Evolutionary conservation across 2,888 invertebrate genomes (phyloP), one percentile per base, ranked within the genome.

Genomic region (Rhamnusium bicolor): DNA sequence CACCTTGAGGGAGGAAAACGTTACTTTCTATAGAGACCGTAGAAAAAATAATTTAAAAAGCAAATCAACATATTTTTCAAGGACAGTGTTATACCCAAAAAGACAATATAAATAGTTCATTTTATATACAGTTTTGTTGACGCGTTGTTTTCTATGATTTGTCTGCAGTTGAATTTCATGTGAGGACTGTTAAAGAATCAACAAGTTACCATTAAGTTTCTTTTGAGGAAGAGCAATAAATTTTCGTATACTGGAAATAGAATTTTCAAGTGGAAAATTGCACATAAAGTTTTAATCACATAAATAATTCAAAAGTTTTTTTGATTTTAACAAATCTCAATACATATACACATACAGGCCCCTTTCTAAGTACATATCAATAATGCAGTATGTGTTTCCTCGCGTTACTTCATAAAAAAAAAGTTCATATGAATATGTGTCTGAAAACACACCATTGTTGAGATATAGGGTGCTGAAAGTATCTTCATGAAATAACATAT

Each of bases 151-250:
- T 14, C 24, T 4, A 27, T 19, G 29, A 54, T 58, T 29, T 29
- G 32, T 60, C 60, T 40, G 40, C 5, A 19, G 40, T 12, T 32
- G 40, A 19, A 19, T 60, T 60, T 12, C 60, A 40, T 40, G 40
- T 60, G 60, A 60, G 60, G 32, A 40, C 6, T 40, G 16, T 58
- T n/a, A n/a, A 16, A 60, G 58, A 32, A 58, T 40, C 60, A 60
- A 60, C 60, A 60, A 60, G 60, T 60, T 19, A 18, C 18, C 40
- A 60, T 32, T 19, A 40, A 60, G 40, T 40, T 60, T 12, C 40
- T 19, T 60, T 60, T 60, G 32, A 60, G 60, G 18, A 60, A 40
- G 60, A 18, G 60, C 19, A 60, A 60, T 60, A 60, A 60, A 60
- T 60, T 60, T 60, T 32, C 40, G 16, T 60, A 40, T 19, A 40